A percentile compares a stretch with the other conserved stretches of the same genome.
Conservation (phyloP, 2,888 invertebrate genomes). For the Dasypogon diadema region DNA sequence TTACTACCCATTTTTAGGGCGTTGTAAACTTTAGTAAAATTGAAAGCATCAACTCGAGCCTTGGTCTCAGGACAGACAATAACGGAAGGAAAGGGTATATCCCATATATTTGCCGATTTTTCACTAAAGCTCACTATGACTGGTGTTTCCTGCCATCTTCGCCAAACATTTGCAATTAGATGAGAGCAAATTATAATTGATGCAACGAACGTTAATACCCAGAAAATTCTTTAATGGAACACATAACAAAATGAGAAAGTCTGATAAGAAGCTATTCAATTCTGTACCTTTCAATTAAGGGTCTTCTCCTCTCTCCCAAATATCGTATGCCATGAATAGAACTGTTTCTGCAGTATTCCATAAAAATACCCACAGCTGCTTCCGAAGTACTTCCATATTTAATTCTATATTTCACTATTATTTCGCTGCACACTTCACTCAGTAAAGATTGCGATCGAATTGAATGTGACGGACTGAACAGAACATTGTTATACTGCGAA, state of each 20-base stretch:
- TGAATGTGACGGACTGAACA: too few species aligned
- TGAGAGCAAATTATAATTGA: slow-evolving; percentile 74
- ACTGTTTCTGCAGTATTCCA: slow-evolving; percentile 71
- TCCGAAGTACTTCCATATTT: slow-evolving; percentile 32
- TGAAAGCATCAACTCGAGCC: slow-evolving; percentile 70
- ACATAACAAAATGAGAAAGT: slow-evolving; percentile 15
- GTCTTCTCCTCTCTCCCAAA: slow-evolving; percentile 70
- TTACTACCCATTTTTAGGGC: neutral
- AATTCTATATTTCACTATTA: slow-evolving; percentile 31
- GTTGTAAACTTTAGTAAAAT: slow-evolving; percentile 68
- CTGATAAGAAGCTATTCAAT: neutral
- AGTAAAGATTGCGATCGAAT: neutral
- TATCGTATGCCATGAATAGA: slow-evolving; percentile 72
- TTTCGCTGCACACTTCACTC: slow-evolving; percentile 37
- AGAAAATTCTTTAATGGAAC: slow-evolving; percentile 71
- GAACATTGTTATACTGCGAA: neutral
- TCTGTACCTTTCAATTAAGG: slow-evolving; percentile 69
- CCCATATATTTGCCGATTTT: slow-evolving; percentile 73
- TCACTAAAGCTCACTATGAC: slow-evolving; percentile 82
- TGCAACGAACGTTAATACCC: slow-evolving; percentile 73
- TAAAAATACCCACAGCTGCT: slow-evolving; percentile 65
- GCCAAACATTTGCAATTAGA: slow-evolving; percentile 75
- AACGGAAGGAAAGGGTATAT: slow-evolving; percentile 76
- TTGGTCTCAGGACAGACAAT: slow-evolving; percentile 79
- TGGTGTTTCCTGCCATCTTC: slow-evolving; percentile 78